Evolutionary conservation across 2,797 vertebrate species (phyloP).

Genomic region (Fistularia commersonii): DNA sequence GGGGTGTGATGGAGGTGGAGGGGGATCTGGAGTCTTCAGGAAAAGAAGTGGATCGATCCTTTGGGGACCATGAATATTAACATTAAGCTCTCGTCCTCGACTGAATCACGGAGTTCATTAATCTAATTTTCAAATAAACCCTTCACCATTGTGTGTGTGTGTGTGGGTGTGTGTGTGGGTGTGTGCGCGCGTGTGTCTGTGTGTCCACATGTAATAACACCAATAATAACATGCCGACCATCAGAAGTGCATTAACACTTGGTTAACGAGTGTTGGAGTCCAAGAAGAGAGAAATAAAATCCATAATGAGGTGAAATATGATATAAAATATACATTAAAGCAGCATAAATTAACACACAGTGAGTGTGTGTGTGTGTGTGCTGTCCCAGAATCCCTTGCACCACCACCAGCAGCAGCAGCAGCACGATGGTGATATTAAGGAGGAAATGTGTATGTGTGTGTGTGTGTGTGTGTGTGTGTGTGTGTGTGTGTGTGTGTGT

Average conservation of each 20-base stretch:
- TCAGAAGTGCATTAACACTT: too few species aligned
- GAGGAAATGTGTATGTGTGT: conserved; percentile 42
- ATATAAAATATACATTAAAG: conserved; percentile 62
- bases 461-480: background rate
- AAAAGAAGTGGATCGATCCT: too few species aligned
- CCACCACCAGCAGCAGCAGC: too few species aligned
- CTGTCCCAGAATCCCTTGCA: conserved; percentile 49
- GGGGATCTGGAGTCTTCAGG: too few species aligned
- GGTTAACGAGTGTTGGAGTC: conserved; percentile 12
- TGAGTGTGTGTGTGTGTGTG: conserved; percentile 1
- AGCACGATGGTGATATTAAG: conserved; percentile 53
- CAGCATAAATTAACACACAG: conserved; percentile 46
- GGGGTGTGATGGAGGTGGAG: too few species aligned
- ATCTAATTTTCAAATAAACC: background rate
- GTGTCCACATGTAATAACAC: too few species aligned
- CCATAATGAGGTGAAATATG: conserved; percentile 47
- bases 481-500: conserved; percentile 12
- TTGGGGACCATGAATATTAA: too few species aligned
- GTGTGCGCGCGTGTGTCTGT: too few species aligned
- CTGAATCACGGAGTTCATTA: too few species aligned
- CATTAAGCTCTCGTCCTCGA: too few species aligned
- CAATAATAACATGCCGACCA: too few species aligned
- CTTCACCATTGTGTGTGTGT: too few species aligned
- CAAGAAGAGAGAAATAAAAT: conserved; percentile 29
- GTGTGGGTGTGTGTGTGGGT: background rate